Base-by-base conservation (phyloP, 2,888 invertebrate genomes). In the Tineola bisselliella region DNA sequence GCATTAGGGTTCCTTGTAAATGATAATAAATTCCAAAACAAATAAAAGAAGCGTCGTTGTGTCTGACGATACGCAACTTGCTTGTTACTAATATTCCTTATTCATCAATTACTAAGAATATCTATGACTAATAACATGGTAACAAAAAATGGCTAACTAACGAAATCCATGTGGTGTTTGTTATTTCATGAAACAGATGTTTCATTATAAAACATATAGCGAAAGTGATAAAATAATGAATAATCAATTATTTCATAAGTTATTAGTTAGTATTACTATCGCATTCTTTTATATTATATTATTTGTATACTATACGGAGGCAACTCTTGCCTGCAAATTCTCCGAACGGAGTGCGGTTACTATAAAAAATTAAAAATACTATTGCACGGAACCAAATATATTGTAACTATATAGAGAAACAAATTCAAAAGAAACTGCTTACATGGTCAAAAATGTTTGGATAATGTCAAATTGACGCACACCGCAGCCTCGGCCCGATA, bases 391-490 rank as follows among this genome's bases (percentile, higher is more conserved):
- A 38, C 38, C 38, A 38, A 4, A 38, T n/a, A 38, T 38, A 38
- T 38, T 38, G 10, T 6, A 38, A 38, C n/a, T n/a, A n/a, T n/a
- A n/a, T n/a, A 38, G 38, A 6, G 11, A n/a, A 38, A 10, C n/a
- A 10, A 38, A 38, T 12, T 38, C 31, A 31, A 31, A 31, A 31
- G 31, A 31, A 31, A 31, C 31, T 5, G 31, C 31, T 48, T 48
- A 48, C 48, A 48, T 48, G 48, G 48, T 56, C 56, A 56, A 56
- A 19, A 56, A 5, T 19, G 56, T 56, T 19, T 56, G 25, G 12
- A 25, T 56, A 56, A 19, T 30, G 4, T 56, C n/a, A 56, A 56
- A 56, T 25, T 56, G 56, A 56, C 56, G 56, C 56, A 56, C 56
- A 5, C 12, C 1, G 19, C 30, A 56, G 30, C 56, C 56, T 56